Evolutionary conservation across 2,888 invertebrate species (phyloP).

Genomic region (Macrosiphum euphorbiae): DNA sequence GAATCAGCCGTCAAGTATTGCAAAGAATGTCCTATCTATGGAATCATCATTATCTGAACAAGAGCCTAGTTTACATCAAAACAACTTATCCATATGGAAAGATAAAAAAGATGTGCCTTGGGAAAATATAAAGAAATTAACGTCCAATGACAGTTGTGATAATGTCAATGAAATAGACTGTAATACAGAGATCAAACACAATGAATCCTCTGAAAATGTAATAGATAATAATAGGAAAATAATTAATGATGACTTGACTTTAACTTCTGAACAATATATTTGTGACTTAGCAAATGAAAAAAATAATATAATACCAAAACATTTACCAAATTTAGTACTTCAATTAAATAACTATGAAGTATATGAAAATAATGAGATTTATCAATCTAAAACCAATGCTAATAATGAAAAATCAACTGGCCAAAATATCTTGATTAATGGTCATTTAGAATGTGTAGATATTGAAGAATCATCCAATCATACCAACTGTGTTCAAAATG

Average conservation of each 20-base stretch:
- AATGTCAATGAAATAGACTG: not conserved
- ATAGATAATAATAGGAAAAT: slow-evolving; percentile 25
- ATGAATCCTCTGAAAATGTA: slow-evolving; percentile 42
- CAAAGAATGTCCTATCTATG: not conserved
- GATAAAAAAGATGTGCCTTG: slow-evolving; percentile 11
- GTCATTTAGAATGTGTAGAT: not conserved
- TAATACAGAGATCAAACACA: not conserved
- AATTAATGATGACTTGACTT: not conserved
- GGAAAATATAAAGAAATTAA: slow-evolving; percentile 6
- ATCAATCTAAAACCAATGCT: not conserved
- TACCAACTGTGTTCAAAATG: slow-evolving; percentile 33
- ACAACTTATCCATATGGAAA: slow-evolving; percentile 23
- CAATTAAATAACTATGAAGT: not conserved
- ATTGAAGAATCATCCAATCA: not conserved
- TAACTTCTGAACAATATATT: not conserved
- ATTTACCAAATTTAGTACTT: slow-evolving; percentile 22
- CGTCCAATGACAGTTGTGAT: slow-evolving; percentile 8
- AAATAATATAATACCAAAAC: not conserved
- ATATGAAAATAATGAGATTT: not conserved
- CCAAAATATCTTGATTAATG: not conserved
- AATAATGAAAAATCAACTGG: not conserved
- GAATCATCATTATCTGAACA: slow-evolving; percentile 28
- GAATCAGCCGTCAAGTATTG: not conserved
- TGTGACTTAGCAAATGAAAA: not conserved
- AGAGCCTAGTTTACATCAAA: slow-evolving; percentile 4